A percentile compares a stretch with the other conserved stretches of the same genome.
Evolutionary conservation across 2,797 vertebrate species (phyloP).

Genomic region (Sebastes minor): DNA sequence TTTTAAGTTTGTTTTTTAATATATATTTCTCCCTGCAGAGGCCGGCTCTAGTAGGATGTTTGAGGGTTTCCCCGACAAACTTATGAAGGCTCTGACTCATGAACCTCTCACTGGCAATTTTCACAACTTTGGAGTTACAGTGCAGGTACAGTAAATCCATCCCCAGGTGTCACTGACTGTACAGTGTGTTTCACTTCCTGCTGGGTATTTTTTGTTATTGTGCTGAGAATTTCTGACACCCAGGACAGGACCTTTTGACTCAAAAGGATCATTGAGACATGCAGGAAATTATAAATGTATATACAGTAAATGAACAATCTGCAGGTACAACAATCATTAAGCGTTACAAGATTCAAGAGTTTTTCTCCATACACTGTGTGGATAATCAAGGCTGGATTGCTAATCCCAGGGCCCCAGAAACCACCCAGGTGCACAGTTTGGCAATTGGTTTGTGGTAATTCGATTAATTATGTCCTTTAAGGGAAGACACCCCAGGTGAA

Average conservation of each 20-base stretch:
- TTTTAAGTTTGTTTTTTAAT: neutral
- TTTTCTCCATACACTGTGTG: neutral
- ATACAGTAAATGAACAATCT: neutral
- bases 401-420: neutral
- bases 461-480: neutral
- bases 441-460: neutral
- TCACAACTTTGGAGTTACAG: slow-evolving; percentile 80
- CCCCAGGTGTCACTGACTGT: neutral
- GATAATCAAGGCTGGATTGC: neutral
- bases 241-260: neutral
- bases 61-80: slow-evolving; percentile 63
- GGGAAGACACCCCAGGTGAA: too few species aligned
- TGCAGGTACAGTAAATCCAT: slow-evolving; percentile 64
- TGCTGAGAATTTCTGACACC: neutral
- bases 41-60: slow-evolving; percentile 81
- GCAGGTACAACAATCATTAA: neutral
- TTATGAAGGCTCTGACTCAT: slow-evolving; percentile 74
- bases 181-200: slow-evolving; percentile 5
- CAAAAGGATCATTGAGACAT: neutral
- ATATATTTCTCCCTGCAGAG: slow-evolving; percentile 59
- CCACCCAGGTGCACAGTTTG: too few species aligned
- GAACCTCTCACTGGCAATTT: slow-evolving; percentile 86
- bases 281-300: neutral
- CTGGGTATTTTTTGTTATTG: neutral
- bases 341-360: neutral